Percentiles rank a stretch among this genome's conserved stretches.
Evolutionary conservation across 2,797 vertebrate species (phyloP).

Genomic region (Eospalax fontanierii): DNA sequence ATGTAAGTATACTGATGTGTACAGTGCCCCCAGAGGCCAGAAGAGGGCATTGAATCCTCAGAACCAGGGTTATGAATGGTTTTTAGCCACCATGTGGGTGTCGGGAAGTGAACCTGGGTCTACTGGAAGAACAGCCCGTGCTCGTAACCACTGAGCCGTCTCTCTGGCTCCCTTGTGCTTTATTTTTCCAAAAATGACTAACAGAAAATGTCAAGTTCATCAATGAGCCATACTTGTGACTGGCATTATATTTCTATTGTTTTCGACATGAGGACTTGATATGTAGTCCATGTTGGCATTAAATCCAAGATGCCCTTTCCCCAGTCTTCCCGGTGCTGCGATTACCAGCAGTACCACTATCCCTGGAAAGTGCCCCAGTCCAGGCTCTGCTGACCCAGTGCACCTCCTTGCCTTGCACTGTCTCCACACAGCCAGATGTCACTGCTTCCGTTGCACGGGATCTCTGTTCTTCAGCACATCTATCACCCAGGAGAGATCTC

Average conservation of each 20-base stretch:
- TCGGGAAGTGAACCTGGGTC: too few species aligned
- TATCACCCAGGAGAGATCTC: not conserved
- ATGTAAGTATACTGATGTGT: too few species aligned
- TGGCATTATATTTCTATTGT: not conserved
- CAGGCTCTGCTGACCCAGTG: fast-evolving
- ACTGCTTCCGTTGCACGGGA: not conserved
- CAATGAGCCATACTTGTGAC: not conserved
- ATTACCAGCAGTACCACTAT: not conserved
- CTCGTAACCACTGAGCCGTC: too few species aligned
- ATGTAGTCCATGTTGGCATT: not conserved
- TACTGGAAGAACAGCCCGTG: too few species aligned
- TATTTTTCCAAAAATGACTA: not conserved
- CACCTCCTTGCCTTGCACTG: fast-evolving
- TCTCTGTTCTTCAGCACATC: not conserved
- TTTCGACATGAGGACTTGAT: not conserved
- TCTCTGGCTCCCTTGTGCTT: not conserved
- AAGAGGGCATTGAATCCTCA: too few species aligned
- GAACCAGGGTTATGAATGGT: too few species aligned
- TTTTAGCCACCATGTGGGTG: too few species aligned
- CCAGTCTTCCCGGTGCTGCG: not conserved
- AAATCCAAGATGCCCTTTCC: not conserved
- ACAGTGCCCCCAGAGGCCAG: too few species aligned
- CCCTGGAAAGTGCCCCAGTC: too few species aligned
- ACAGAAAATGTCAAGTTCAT: not conserved
- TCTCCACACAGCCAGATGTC: not conserved